Evolutionary conservation across 2,888 invertebrate species (phyloP), one percentile per base, ranked within the genome.

Genomic region (Cryptophagus acutangulus): DNA sequence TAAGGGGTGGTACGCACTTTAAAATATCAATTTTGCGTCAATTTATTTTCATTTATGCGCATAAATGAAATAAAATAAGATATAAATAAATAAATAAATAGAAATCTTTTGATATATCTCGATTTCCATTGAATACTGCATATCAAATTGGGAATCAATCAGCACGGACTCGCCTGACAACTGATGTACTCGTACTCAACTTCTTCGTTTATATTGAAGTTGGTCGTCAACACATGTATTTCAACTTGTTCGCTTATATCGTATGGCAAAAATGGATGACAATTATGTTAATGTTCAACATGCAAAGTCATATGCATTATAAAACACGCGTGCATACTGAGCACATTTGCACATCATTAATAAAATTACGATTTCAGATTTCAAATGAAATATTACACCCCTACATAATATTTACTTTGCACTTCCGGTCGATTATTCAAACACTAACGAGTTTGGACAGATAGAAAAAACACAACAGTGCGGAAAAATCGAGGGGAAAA

Each of bases 281-380:
- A 31, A 31, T 31, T 31, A 31, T 31, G 31, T 13, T 10, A 31
- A 31, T 31, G 31, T 26, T 26, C 14, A 15, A 8, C 12, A 31
- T 31, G 14, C 14, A 15, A 8, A 31, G 31, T 31, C 8, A 31
- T 31, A 31, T 31, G 31, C 31, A 31, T 31, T 31, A 31, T 31
- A 15, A 12, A 13, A 31, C 15, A 50, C 53, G 56, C 56, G 55
- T 59, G 58, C 49, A 48, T 48, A 49, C 46, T 45, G 47, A 48
- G 45, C 50, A 54, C 55, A 55, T 59, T 59, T 59, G 58, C 58
- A 59, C 58, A 45, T 59, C 55, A 57, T 59, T 57, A 59, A 53
- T 56, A 53, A 52, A 56, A 54, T 51, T 55, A 57, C 52, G 50
- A 50, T 52, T 38, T 43, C 42, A 51, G 48, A 51, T 54, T 57